Conservation (phyloP, 2,797 vertebrate genomes). For the Triplophysa yarkandensis region DNA sequence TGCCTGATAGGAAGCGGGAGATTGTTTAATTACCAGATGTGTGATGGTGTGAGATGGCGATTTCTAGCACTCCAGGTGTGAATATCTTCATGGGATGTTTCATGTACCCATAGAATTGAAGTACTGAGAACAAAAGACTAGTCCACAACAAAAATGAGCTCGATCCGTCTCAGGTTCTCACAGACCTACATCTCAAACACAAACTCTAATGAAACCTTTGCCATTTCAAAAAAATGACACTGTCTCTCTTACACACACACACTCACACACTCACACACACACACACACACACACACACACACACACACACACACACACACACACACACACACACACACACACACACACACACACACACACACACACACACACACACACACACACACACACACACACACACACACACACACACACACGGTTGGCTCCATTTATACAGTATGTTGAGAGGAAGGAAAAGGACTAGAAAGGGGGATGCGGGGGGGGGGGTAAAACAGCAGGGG, state of each 20-base stretch:
- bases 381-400: too few species aligned
- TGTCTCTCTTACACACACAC: neutral
- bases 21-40: conserved; percentile 43
- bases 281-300: too few species aligned
- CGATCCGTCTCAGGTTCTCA: conserved; percentile 15
- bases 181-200: conserved; percentile 5
- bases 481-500: conserved; percentile 27
- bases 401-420: neutral
- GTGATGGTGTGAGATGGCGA: conserved; percentile 40
- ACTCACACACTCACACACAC: too few species aligned
- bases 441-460: conserved; percentile 14
- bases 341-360: too few species aligned
- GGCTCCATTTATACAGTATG: conserved; percentile 14
- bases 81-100: conserved; percentile 30
- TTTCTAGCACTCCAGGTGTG: conserved; percentile 44
- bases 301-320: too few species aligned
- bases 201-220: conserved; percentile 16
- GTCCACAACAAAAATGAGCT: neutral
- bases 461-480: neutral
- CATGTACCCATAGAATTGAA: neutral
- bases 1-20: conserved; percentile 13
- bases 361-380: too few species aligned
- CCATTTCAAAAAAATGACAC: conserved; percentile 9
- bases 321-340: too few species aligned
- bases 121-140: conserved; percentile 20